Conservation (phyloP, 2,113 vertebrate species). For the Heliornis fulica region DNA sequence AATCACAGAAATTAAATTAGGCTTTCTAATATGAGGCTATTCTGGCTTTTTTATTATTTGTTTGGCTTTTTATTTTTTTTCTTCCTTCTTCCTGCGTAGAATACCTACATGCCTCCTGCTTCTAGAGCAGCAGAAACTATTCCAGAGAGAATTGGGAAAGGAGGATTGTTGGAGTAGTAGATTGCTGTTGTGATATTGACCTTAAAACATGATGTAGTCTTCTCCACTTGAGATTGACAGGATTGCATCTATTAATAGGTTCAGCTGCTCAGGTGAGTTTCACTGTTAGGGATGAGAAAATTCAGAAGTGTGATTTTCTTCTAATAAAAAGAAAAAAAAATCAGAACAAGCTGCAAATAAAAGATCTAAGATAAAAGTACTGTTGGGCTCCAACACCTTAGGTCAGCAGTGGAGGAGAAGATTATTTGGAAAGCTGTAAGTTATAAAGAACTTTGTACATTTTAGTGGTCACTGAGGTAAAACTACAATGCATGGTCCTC, state of each 20-base stretch:
- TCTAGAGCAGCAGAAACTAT: background rate
- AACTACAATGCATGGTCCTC: background rate
- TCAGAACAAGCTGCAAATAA: background rate
- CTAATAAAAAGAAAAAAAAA: background rate
- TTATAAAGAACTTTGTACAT: fast-evolving
- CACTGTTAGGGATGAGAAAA: background rate
- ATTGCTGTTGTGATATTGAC: background rate
- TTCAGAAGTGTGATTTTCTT: background rate
- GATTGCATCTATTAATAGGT: background rate
- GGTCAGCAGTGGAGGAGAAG: background rate
- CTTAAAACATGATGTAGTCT: background rate
- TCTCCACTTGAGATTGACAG: background rate
- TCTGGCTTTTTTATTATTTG: background rate
- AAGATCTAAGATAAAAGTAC: background rate
- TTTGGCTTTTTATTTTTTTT: background rate
- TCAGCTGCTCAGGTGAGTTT: background rate
- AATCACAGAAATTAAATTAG: background rate
- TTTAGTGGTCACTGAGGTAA: background rate
- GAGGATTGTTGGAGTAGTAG: background rate
- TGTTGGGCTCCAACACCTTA: background rate
- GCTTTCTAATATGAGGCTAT: background rate
- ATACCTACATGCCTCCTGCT: background rate
- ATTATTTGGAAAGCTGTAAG: background rate
- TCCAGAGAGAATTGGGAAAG: background rate
- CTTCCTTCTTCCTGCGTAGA: background rate